A percentile compares a stretch with the other conserved stretches of the same genome.
phyloP scores from a whole-genome alignment of 1,140 invertebrate species.

The Hermatobates lingyangjiaoensis region DNA sequence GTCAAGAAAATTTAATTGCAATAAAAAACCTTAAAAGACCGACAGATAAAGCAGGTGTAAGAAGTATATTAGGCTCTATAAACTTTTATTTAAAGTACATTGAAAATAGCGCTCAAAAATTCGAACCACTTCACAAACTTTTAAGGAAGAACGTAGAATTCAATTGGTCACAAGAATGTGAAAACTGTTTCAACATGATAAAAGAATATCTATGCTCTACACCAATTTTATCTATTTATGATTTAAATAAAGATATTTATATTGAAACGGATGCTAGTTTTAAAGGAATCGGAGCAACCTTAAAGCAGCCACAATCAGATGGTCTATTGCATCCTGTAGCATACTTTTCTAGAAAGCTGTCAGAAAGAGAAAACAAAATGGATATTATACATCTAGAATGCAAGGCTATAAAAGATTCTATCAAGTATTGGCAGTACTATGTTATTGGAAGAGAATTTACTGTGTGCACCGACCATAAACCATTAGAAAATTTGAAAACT shows the following conservation, averaged over 20 bases:
- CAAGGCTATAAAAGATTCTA: constrained; percentile 14
- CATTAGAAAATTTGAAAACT: constrained; percentile 12
- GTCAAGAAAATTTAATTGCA: constrained; percentile 17
- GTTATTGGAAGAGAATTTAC: constrained; percentile 11
- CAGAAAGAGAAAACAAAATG: constrained; percentile 8
- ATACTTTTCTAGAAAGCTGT: constrained; percentile 7
- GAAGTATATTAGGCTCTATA: constrained; percentile 16
- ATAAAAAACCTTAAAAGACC: constrained; percentile 16
- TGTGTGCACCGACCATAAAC: constrained; percentile 13
- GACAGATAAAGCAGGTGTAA: constrained; percentile 12
- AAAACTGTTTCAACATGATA: constrained; percentile 21
- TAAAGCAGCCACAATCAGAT: not conserved
- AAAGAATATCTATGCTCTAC: constrained; percentile 21
- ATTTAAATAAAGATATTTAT: constrained; percentile 1
- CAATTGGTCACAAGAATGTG: constrained; percentile 20
- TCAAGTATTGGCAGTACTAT: constrained; percentile 16
- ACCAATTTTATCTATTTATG: constrained; percentile 21
- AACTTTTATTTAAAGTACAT: constrained; percentile 17
- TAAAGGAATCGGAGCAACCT: constrained; percentile 7
- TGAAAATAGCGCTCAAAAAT: constrained; percentile 19
- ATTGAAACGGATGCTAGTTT: constrained; percentile 22
- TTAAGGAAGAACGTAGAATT: constrained; percentile 21
- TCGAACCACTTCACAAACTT: constrained; percentile 20
- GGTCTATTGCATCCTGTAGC: constrained; percentile 14
- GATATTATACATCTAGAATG: constrained; percentile 20